These are phyloP conservation scores for Lithobates sylvaticus DNA, from an alignment of 2,797 vertebrate species.

Conservation along the genomic window DNA sequence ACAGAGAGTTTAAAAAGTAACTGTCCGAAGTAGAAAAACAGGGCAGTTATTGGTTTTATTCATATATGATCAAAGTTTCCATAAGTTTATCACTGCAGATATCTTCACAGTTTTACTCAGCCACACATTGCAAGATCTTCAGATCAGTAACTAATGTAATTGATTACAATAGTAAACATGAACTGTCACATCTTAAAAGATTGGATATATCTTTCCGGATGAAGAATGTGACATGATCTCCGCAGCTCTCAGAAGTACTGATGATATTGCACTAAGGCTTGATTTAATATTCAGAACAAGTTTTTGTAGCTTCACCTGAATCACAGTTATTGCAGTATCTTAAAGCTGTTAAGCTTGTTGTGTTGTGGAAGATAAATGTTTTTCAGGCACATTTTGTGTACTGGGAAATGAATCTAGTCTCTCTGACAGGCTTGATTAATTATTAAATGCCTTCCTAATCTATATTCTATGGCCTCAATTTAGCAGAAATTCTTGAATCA, in stretches of 20 bases:
- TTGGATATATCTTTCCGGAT: constrained; percentile 30
- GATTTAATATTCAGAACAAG: constrained; percentile 62
- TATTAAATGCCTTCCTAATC: constrained; percentile 58
- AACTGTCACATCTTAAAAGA: constrained; percentile 38
- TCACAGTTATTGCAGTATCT: constrained; percentile 62
- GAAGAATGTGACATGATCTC: constrained; percentile 36
- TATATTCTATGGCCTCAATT: constrained; percentile 56
- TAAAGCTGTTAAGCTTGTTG: constrained; percentile 44
- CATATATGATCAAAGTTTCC: background rate
- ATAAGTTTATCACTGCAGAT: background rate
- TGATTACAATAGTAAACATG: constrained; percentile 36
- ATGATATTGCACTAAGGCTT: constrained; percentile 43
- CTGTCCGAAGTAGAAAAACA: background rate
- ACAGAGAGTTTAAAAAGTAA: background rate
- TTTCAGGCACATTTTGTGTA: constrained; percentile 52
- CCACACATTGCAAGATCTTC: constrained; percentile 3
- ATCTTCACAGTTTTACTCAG: background rate
- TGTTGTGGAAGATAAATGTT: constrained; percentile 57
- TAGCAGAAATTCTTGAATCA: constrained; percentile 48
- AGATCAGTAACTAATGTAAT: constrained; percentile 20
- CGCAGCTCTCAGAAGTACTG: constrained; percentile 18
- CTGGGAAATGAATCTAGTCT: constrained; percentile 51
- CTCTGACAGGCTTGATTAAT: constrained; percentile 57
- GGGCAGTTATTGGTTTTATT: background rate
- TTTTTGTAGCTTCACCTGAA: constrained; percentile 65